Evolutionary conservation across 2,888 invertebrate genomes (phyloP).

Genomic region (Aporophyla lueneburgensis): DNA sequence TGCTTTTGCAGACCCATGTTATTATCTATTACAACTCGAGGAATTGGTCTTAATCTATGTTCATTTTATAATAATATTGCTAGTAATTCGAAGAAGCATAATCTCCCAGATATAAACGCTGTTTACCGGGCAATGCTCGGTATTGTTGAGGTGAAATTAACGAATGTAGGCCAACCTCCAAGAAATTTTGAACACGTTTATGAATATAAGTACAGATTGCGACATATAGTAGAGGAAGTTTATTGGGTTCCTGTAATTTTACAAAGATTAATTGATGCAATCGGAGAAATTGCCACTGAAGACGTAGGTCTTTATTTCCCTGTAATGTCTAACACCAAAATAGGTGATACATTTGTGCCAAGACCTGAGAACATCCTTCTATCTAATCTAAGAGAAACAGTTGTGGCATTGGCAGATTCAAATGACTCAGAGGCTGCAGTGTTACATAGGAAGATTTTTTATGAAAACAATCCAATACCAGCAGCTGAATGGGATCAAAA

Average conservation of each 20-base stretch:
- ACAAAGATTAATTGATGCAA: constrained; percentile 23
- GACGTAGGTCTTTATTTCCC: constrained; percentile 15
- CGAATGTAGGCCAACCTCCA: rapidly evolving
- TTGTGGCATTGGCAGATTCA: constrained; percentile 8
- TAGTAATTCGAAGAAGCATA: not conserved
- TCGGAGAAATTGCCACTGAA: not conserved
- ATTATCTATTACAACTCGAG: constrained; percentile 27
- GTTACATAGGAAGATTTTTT: not conserved
- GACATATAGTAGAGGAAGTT: rapidly evolving
- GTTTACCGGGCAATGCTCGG: constrained; percentile 32
- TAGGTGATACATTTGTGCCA: constrained; percentile 10
- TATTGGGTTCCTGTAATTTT: constrained; percentile 13
- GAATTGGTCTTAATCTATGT: constrained; percentile 32
- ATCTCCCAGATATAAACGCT: constrained; percentile 23
- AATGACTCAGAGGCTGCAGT: constrained; percentile 9
- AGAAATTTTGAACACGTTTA: not conserved
- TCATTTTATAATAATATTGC: constrained; percentile 10
- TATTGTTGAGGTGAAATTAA: constrained; percentile 12
- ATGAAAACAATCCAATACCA: constrained; percentile 26
- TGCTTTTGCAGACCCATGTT: not conserved
- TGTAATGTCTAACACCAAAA: constrained; percentile 5
- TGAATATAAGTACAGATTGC: not conserved
- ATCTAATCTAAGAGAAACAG: constrained; percentile 11
- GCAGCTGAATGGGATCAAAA: constrained; percentile 27
- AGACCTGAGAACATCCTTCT: constrained; percentile 35